Conservation (phyloP, 2,113 vertebrate genomes). For the Apteryx mantelli region DNA sequence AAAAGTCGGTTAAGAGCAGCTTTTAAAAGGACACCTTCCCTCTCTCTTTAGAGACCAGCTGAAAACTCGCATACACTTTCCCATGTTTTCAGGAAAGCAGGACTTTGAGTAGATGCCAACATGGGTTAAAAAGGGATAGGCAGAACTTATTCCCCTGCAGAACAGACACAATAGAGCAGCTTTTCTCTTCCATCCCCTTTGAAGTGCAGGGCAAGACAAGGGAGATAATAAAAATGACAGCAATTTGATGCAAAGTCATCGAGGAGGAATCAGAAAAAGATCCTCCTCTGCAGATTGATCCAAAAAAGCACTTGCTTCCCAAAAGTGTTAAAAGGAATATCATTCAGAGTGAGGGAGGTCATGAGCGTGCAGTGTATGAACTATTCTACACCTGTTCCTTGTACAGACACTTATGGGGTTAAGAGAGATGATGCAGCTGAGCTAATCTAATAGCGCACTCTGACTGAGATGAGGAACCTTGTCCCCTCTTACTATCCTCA, state of each 20-base stretch:
- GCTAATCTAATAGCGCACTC: neutral
- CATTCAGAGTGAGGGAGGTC: neutral
- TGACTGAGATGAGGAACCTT: neutral
- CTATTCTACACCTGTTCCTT: neutral
- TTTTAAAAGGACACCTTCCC: neutral
- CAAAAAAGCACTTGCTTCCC: neutral
- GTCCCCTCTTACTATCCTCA: neutral
- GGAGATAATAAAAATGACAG: neutral
- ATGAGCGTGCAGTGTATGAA: rapidly evolving
- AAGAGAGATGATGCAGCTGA: neutral
- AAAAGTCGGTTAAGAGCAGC: neutral
- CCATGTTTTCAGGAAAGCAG: neutral
- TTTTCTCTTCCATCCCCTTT: neutral
- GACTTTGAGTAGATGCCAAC: neutral
- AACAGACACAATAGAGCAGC: neutral
- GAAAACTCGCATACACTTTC: neutral
- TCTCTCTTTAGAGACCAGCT: neutral
- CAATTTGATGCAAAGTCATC: neutral
- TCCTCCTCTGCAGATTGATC: neutral
- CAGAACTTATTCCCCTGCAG: neutral
- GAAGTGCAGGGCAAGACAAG: neutral
- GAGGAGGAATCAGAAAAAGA: neutral
- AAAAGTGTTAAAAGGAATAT: neutral
- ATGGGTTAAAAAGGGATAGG: neutral
- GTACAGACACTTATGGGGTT: neutral